Evolutionary conservation across 2,888 invertebrate genomes (phyloP), one percentile per base, ranked within the genome.

Genomic region (Mystacides longicornis): DNA sequence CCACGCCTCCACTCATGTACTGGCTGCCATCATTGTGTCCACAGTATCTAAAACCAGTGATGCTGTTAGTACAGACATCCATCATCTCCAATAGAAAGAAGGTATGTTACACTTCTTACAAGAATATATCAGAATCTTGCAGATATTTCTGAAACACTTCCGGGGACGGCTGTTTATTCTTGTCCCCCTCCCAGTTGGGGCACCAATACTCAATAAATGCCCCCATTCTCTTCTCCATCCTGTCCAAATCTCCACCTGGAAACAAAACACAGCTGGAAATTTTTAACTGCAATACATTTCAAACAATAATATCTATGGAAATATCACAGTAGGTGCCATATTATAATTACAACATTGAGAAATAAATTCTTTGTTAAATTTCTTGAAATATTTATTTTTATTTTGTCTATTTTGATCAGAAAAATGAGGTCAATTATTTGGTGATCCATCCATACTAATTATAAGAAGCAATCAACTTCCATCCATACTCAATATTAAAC

Each of bases 1-100:
- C 70, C 43, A 75, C 76, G 75, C 75, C 27, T 74, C 52, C 75
- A 19, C 75, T 71, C 31, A 83, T 76, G 64, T 82, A 81, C 64
- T 82, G 81, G 56, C 80, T 80, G 0, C 89, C 89, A 66, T 81
- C 83, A 1, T 88, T 89, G 73, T 90, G 89, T 0, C 89, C 90
- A 67, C 82, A 83, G 68, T 87, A 89, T 49, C 87, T 87, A 66
- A 0, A 64, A 37, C 14, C n/a, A n/a, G n/a, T n/a, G n/a, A n/a
- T n/a, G n/a, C n/a, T n/a, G n/a, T n/a, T n/a, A n/a, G n/a, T 5
- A 27, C 27, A 27, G 27, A 27, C 27, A 27, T 27, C 27, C 27
- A 7, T 27, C 11, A 27, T 11, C n/a, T n/a, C n/a, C n/a, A n/a
- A n/a, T 7, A 27, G 11, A 27, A 27, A 11, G 27, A 27, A 27